These are phyloP conservation scores for Sminthurides aquaticus DNA, from an alignment of 2,888 invertebrate genomes.

Conservation along the genomic window DNA sequence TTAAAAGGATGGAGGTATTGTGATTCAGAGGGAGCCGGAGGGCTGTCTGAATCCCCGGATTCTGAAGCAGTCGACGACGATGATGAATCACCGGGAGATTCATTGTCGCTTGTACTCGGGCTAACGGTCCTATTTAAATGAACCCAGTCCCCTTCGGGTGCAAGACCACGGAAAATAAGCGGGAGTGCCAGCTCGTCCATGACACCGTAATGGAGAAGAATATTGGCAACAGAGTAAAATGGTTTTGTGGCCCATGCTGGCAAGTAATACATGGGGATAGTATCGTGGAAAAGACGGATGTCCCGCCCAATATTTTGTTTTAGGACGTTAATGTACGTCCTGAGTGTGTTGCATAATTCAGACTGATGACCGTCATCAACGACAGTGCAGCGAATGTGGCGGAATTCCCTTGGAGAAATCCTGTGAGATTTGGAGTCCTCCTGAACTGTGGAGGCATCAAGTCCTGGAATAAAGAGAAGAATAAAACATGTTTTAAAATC, in stretches of 20 bases:
- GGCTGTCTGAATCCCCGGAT: conserved; percentile 1
- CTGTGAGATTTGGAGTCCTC: conserved; percentile 42
- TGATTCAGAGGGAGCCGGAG: conserved; percentile 20
- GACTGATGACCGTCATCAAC: conserved; percentile 42
- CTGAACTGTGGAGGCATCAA: conserved; percentile 16
- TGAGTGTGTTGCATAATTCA: conserved; percentile 42
- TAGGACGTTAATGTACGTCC: conserved; percentile 41
- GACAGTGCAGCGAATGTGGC: conserved; percentile 44
- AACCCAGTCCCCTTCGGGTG: conserved; percentile 40
- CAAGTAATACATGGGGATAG: conserved; percentile 44
- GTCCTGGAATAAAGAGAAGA: conserved; percentile 14
- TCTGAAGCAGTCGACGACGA: conserved; percentile 4
- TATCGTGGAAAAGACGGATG: conserved; percentile 42
- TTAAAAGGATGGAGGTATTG: conserved; percentile 43
- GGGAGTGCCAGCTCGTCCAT: conserved; percentile 44
- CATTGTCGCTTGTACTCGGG: background rate
- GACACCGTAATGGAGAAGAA: conserved; percentile 44
- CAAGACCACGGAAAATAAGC: conserved; percentile 43
- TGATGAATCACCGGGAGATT: conserved; percentile 1
- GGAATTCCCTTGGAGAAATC: conserved; percentile 43
- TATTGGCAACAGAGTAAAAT: conserved; percentile 44
- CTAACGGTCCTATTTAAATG: conserved; percentile 35
- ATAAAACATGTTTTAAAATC: background rate
- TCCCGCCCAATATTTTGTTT: conserved; percentile 39
- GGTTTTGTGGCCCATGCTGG: conserved; percentile 42